Conservation (phyloP, 2,888 invertebrate genomes). For the Lithosia quadra region DNA sequence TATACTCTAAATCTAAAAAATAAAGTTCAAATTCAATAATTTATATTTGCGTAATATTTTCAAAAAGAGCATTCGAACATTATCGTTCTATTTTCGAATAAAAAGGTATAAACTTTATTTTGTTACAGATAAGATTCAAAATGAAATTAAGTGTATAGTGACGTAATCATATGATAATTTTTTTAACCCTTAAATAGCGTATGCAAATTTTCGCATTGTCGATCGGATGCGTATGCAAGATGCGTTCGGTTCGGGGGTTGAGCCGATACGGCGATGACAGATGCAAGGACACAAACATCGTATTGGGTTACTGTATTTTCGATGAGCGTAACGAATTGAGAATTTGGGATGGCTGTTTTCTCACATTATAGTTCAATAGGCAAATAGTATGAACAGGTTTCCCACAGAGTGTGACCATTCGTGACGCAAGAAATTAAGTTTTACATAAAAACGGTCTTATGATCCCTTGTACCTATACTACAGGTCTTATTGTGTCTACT, state of each 20-base stretch:
- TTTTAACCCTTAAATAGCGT: conserved; percentile 80
- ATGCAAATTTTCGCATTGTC: conserved; percentile 77
- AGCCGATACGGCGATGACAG: conserved; percentile 82
- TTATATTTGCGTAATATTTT: conserved; percentile 34
- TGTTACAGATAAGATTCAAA: conserved; percentile 36
- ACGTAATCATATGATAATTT: conserved; percentile 68
- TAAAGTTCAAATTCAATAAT: conserved; percentile 16
- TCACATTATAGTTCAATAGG: conserved; percentile 21
- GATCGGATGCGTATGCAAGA: conserved; percentile 59
- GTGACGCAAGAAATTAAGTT: background rate
- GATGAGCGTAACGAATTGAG: conserved; percentile 46
- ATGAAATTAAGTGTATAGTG: conserved; percentile 26
- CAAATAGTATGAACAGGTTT: conserved; percentile 15
- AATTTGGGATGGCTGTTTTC: conserved; percentile 34
- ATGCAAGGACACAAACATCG: conserved; percentile 73
- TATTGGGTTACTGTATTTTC: conserved; percentile 67
- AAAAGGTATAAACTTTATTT: conserved; percentile 37
- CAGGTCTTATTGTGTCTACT: too few relatives aligned
- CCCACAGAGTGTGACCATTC: background rate
- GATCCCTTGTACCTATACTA: background rate
- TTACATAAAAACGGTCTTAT: background rate
- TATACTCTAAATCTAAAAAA: conserved; percentile 23
- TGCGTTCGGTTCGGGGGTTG: conserved; percentile 64
- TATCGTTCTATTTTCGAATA: conserved; percentile 35
- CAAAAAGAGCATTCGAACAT: conserved; percentile 64